Base-by-base conservation (phyloP, 2,797 vertebrate genomes). In the Eulemur albifrons region DNA sequence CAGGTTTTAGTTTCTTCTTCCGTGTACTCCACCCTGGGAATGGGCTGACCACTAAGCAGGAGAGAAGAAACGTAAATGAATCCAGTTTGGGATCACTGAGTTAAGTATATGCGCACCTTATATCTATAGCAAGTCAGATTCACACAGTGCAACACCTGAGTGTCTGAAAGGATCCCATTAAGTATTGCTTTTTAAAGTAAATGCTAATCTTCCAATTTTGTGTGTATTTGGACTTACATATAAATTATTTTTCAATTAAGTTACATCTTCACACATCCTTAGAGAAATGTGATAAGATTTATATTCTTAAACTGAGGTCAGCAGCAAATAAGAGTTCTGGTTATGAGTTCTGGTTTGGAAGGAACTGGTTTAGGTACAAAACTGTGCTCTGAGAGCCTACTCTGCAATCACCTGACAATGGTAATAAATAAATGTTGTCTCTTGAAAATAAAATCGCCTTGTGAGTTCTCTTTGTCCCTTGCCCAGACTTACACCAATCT, bases 1-100 rank as follows among this genome's bases (percentile, higher is more conserved):
- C 99, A 99, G 0, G 99, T 99, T 98, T 97, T 99, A 54, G 99
- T 98, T 98, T 99, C 99, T 98, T 99, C 99, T 18, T 96, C 93
- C 1, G 99, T 99, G 94, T 99, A 99, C 89, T 99, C 98, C 79
- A 99, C 99, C 43, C 98, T 98, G 63, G 99, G 99, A 96, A 99
- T 99, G 72, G 99, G 99, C 54, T 99, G 99, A 1, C 99, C 99
- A 52, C 99, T 99, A 94, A 73, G 52, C 6, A 72, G 70, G 73
- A 79, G 65, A 97, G 3, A 94, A 45, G 85, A 95, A 89, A 93
- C 20, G 65, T 2, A 40, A 61, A 45, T 77, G 43, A 81, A 40
- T 75, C 45, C 5, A 35, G 30, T 63, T 75, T 57, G 32, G 38
- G 6, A 23, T 40, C 32, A 27, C 13, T 1, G 52, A 18, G 65